Evolutionary conservation across 2,113 vertebrate species (phyloP).

Genomic region (Corythoichthys haematopterus): DNA sequence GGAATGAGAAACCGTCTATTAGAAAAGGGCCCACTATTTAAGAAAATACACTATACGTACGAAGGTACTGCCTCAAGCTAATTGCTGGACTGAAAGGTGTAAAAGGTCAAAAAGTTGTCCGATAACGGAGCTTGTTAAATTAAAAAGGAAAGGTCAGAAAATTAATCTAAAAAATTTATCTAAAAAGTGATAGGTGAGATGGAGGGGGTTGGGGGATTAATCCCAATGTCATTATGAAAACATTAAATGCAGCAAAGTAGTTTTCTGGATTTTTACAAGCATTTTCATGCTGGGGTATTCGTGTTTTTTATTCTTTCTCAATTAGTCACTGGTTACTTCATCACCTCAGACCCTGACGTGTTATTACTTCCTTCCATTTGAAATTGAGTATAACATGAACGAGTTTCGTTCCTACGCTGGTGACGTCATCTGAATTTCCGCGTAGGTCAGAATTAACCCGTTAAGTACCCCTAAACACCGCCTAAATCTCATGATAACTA

Average conservation of each 20-base stretch:
- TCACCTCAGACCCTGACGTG: no score
- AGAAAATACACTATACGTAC: background rate
- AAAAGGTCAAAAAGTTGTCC: conserved; percentile 3
- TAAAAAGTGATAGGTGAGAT: background rate
- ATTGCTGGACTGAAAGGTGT: background rate
- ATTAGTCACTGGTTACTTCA: background rate
- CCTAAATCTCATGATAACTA: no score
- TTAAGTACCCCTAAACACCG: no score
- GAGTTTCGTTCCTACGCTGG: no score
- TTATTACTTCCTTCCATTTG: no score
- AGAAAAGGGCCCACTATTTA: background rate
- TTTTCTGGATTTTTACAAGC: background rate
- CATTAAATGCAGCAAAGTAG: background rate
- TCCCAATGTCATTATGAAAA: conserved; percentile 4
- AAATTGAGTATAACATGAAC: no score
- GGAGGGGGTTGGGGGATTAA: background rate
- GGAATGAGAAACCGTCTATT: background rate
- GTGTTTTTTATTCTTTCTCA: background rate
- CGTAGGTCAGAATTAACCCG: no score
- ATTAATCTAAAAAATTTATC: conserved; percentile 5
- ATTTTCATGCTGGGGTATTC: background rate
- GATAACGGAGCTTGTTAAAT: conserved; percentile 4
- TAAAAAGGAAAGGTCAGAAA: conserved; percentile 3
- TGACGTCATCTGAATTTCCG: no score
- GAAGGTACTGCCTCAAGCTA: background rate